phyloP scores from a whole-genome alignment of 2,113 vertebrate genomes.

The Tichodroma muraria region DNA sequence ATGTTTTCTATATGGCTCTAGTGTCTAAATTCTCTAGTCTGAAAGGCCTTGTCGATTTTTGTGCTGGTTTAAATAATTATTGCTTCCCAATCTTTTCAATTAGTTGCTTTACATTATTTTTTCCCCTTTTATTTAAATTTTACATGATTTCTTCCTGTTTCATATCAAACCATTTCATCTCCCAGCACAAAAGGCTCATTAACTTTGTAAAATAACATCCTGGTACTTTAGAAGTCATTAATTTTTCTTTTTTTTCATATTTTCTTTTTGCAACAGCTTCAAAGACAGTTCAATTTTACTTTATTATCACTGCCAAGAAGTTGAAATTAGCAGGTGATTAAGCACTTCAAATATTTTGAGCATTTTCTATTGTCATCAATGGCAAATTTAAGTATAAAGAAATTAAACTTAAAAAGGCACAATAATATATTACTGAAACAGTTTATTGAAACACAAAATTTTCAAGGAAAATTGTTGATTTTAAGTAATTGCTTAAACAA shows the following conservation, averaged over 20 bases:
- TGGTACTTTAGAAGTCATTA: not conserved
- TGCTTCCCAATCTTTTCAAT: not conserved
- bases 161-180: conserved; percentile 19
- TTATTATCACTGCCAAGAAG: conserved; percentile 29
- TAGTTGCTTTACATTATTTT: not conserved
- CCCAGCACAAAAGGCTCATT: conserved; percentile 12
- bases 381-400: not conserved
- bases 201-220: conserved; percentile 22
- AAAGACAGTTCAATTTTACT: conserved; percentile 21
- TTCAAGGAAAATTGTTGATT: not conserved
- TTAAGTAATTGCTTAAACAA: not conserved
- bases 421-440: not conserved
- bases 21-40: not conserved
- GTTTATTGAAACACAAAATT: not conserved
- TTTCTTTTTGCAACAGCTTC: conserved; percentile 5
- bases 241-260: not conserved
- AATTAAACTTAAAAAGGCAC: not conserved
- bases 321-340: conserved; percentile 32
- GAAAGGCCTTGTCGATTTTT: not conserved
- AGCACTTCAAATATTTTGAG: conserved; percentile 12
- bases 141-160: not conserved
- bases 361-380: not conserved
- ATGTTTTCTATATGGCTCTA: not conserved
- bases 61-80: not conserved
- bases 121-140: not conserved